These are phyloP conservation scores for Trissolcus basalis DNA, from an alignment of 1,140 invertebrate genomes.

Conservation along the genomic window DNA sequence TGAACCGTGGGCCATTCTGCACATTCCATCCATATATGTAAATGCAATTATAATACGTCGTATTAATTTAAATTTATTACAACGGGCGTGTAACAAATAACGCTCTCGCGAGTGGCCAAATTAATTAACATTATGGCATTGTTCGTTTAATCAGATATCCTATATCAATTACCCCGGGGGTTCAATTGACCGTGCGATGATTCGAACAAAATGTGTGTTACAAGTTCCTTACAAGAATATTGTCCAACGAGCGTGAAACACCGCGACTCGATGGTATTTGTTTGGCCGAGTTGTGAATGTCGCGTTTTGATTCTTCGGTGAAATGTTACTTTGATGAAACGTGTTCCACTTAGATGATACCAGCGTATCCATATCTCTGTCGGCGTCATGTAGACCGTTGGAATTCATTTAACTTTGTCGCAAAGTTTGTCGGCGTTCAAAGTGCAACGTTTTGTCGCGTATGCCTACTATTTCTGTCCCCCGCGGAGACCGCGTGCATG, in stretches of 20 bases:
- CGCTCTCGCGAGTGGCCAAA: constrained; percentile 1
- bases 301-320: not conserved
- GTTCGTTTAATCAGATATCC: constrained; percentile 13
- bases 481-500: constrained; percentile 24
- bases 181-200: too few species aligned
- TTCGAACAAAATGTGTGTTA: too few species aligned
- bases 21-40: constrained; percentile 4
- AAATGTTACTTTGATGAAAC: constrained; percentile 25
- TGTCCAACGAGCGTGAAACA: too few species aligned
- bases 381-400: constrained; percentile 37
- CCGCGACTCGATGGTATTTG: too few species aligned
- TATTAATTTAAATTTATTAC: constrained; percentile 26
- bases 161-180: not conserved
- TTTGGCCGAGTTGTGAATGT: too few species aligned
- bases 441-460: constrained; percentile 43
- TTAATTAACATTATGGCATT: constrained; percentile 26
- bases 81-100: constrained; percentile 16
- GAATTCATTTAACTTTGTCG: constrained; percentile 56
- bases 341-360: constrained; percentile 42
- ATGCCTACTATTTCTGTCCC: constrained; percentile 43
- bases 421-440: constrained; percentile 36
- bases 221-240: too few species aligned
- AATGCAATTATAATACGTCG: constrained; percentile 28
- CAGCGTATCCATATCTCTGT: constrained; percentile 38
- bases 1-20: too few species aligned